These are phyloP conservation scores for Hipparchia sbordonii DNA, from an alignment of 2,888 invertebrate species.

Conservation along the genomic window DNA sequence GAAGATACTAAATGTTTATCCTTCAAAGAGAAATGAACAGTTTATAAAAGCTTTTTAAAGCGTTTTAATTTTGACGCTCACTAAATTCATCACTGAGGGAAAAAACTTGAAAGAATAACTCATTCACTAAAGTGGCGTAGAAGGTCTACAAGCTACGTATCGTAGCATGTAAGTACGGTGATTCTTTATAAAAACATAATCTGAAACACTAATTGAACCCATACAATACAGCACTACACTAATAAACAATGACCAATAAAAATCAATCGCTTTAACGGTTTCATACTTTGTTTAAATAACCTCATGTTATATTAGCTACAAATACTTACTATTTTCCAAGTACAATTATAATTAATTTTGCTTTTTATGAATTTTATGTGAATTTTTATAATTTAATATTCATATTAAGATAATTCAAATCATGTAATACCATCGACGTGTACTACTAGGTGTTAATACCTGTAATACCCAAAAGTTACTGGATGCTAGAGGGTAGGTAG, in stretches of 20 bases:
- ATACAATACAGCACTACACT: too few species aligned
- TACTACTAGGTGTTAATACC: neutral
- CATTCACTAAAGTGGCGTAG: neutral
- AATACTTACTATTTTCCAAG: neutral
- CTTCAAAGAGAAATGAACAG: conserved; percentile 38
- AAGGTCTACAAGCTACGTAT: neutral
- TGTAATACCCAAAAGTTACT: neutral
- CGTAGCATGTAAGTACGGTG: too few species aligned
- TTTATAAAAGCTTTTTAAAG: conserved; percentile 33
- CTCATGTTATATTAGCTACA: too few species aligned
- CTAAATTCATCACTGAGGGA: neutral
- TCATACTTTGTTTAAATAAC: too few species aligned
- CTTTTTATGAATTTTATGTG: too few species aligned
- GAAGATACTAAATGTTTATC: conserved; percentile 36
- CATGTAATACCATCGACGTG: neutral
- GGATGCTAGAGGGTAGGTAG: neutral
- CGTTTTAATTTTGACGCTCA: conserved; percentile 30
- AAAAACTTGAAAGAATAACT: neutral
- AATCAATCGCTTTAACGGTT: too few species aligned
- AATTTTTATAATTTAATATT: too few species aligned
- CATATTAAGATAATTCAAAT: neutral
- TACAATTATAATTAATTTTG: too few species aligned
- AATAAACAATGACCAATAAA: too few species aligned
- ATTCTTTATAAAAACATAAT: too few species aligned
- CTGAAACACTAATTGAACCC: too few species aligned